phyloP scores from a whole-genome alignment of 2,888 invertebrate genomes.

The Ophion costatus region DNA sequence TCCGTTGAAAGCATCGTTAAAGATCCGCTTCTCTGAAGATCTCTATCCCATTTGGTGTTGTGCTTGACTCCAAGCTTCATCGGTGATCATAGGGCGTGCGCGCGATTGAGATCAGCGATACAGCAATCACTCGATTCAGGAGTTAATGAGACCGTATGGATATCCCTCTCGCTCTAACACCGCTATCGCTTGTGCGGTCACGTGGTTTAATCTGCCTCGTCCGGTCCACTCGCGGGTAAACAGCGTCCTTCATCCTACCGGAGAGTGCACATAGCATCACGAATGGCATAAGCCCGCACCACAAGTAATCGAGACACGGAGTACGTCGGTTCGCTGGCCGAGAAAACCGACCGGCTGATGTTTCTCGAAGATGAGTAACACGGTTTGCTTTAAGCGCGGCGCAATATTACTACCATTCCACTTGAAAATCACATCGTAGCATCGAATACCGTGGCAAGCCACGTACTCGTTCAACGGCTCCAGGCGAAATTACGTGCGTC shows the following conservation, averaged over 20 bases:
- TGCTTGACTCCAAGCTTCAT: neutral
- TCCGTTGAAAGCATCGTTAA: neutral
- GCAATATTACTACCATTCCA: constrained; percentile 18
- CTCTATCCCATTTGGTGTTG: neutral
- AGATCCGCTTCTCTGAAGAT: neutral
- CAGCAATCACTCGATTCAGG: constrained; percentile 60
- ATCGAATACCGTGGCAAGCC: constrained; percentile 10
- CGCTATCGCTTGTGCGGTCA: constrained; percentile 62
- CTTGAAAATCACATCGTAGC: constrained; percentile 16
- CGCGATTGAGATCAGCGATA: constrained; percentile 42
- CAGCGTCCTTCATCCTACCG: constrained; percentile 61
- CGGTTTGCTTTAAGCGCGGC: constrained; percentile 27
- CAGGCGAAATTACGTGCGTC: constrained; percentile 37
- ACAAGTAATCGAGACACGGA: constrained; percentile 55
- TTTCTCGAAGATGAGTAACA: constrained; percentile 36
- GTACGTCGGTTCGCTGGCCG: constrained; percentile 43
- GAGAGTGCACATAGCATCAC: constrained; percentile 40
- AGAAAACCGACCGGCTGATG: constrained; percentile 27
- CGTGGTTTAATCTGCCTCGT: constrained; percentile 65
- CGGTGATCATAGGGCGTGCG: constrained; percentile 22
- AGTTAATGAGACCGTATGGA: constrained; percentile 64
- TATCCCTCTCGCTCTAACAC: constrained; percentile 53
- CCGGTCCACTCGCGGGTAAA: constrained; percentile 64
- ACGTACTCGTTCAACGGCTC: constrained; percentile 28
- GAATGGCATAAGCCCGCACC: constrained; percentile 47